Base-by-base conservation (phyloP, 2,113 vertebrate species). In the Okapia johnstoni region DNA sequence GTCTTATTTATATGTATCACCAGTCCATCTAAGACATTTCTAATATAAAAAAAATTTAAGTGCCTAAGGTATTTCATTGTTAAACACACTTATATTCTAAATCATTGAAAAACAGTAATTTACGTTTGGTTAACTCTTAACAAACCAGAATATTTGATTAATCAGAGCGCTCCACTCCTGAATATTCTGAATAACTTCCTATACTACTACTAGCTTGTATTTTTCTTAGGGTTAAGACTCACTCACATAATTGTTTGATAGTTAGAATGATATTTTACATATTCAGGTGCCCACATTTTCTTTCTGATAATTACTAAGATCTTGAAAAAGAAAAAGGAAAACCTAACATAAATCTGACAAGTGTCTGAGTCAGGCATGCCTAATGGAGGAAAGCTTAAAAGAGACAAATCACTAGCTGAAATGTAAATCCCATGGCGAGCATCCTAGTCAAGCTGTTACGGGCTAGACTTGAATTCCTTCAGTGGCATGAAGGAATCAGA, bases 241-340 rank as follows among this genome's bases (percentile, higher is more conserved):
- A 97, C 43, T 93, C 66, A 93, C 52, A 54, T 86, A 90, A 48
- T 33, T 86, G 48, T 25, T 5, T 90, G 70, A 90, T 15, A 90
- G 43, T 30, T 25, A 92, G 43, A 90, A 93, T 25, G 23, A 60
- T 55, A 90, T 46, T 81, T 85, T 54, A 90, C 19, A 86, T 93
- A 86, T 86, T 93, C 5, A 23, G 36, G 4, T 61, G 11, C 48
- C 33, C 48, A 86, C 5, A 61, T 86, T 93, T 95, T 90, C 23
- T 90, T 93, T 93, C 28, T 40, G 70, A 60, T 48, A 92, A 94
- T 77, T 91, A 87, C 54, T 88, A 85, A 90, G 46, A 85, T 80
- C 17, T 80, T 85, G 28, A 61, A 89, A 46, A 58, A 33, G 54
- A 81, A 81, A 91, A 94, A 73, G n/a, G 77, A 77, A 92, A 94